Evolutionary conservation across 2,113 vertebrate species (phyloP).

Genomic region (Lagopus muta): DNA sequence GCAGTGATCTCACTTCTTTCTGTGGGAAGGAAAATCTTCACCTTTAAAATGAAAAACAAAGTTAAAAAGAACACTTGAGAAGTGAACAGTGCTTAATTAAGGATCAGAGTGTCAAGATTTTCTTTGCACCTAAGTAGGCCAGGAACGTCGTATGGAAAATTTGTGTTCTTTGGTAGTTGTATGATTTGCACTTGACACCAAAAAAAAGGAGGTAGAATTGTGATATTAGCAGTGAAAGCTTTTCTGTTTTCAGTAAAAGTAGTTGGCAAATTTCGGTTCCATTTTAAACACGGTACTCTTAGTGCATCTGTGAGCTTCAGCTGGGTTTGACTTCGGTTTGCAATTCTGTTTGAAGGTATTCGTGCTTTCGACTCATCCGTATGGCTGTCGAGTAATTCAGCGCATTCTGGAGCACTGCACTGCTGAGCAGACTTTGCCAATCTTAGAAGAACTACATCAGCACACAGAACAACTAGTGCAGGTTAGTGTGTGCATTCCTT

Average conservation of each 20-base stretch:
- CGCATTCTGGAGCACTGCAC: slow-evolving; percentile 97
- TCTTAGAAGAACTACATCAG: slow-evolving; percentile 94
- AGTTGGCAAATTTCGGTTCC: background rate
- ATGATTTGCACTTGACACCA: background rate
- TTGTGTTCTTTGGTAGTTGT: background rate
- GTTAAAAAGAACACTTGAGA: background rate
- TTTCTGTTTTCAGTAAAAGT: background rate
- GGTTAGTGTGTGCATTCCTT: slow-evolving; percentile 70
- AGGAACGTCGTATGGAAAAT: background rate
- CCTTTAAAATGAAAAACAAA: background rate
- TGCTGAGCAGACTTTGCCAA: slow-evolving; percentile 92
- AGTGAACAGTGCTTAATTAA: background rate
- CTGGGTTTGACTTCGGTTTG: slow-evolving; percentile 8
- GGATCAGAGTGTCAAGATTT: background rate
- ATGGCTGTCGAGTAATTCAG: slow-evolving; percentile 96
- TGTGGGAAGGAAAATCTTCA: background rate
- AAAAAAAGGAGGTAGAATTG: background rate
- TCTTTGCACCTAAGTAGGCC: background rate
- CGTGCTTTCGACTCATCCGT: slow-evolving; percentile 95
- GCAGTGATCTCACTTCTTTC: background rate
- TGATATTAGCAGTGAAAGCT: background rate
- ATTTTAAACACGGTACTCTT: background rate
- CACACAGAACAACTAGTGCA: slow-evolving; percentile 96
- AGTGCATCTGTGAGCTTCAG: background rate
- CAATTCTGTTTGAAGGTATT: slow-evolving; percentile 84